A percentile compares a stretch with the other conserved stretches of the same genome.
phyloP scores from a whole-genome alignment of 2,888 invertebrate genomes.

The Cheilosia soror region DNA sequence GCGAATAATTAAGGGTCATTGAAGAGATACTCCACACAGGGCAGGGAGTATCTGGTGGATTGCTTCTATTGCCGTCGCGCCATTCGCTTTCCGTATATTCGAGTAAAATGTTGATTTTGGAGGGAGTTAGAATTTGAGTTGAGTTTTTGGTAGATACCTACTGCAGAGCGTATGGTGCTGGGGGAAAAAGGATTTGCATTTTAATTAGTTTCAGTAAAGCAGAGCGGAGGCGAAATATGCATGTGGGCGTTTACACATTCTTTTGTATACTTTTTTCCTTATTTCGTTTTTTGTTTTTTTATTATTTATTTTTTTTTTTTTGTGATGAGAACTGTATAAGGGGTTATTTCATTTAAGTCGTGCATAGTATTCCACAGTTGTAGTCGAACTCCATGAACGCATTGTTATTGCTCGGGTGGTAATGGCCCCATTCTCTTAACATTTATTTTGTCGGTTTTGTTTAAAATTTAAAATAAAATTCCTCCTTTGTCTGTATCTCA shows the following conservation, averaged over 20 bases:
- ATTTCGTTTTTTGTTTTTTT: slow-evolving; percentile 13
- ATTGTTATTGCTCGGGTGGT: slow-evolving; percentile 46
- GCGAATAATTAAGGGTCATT: slow-evolving; percentile 73
- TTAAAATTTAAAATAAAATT: slow-evolving; percentile 60
- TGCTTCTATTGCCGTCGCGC: slow-evolving; percentile 21
- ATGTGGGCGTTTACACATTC: slow-evolving; percentile 62
- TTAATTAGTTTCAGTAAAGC: slow-evolving; percentile 64
- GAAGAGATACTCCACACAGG: slow-evolving; percentile 34
- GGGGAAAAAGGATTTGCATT: slow-evolving; percentile 66
- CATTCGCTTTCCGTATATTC: slow-evolving; percentile 24
- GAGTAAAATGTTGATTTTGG: slow-evolving; percentile 54
- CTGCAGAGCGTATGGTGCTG: slow-evolving; percentile 1
- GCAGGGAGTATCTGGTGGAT: slow-evolving; percentile 40
- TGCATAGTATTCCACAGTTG: slow-evolving; percentile 51
- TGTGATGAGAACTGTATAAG: slow-evolving; percentile 40
- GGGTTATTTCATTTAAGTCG: slow-evolving; percentile 59
- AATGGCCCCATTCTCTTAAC: slow-evolving; percentile 40
- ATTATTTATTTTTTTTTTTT: neutral
- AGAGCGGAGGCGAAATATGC: neutral
- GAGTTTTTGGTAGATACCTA: slow-evolving; percentile 41
- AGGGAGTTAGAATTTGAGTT: slow-evolving; percentile 42
- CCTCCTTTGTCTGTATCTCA: slow-evolving; percentile 12
- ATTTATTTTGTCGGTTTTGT: slow-evolving; percentile 62
- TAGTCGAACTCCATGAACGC: slow-evolving; percentile 54
- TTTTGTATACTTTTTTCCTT: slow-evolving; percentile 49